Base-by-base conservation (phyloP, 37 sponge, comb jelly and placozoan species). In the Axinella damicornis region DNA sequence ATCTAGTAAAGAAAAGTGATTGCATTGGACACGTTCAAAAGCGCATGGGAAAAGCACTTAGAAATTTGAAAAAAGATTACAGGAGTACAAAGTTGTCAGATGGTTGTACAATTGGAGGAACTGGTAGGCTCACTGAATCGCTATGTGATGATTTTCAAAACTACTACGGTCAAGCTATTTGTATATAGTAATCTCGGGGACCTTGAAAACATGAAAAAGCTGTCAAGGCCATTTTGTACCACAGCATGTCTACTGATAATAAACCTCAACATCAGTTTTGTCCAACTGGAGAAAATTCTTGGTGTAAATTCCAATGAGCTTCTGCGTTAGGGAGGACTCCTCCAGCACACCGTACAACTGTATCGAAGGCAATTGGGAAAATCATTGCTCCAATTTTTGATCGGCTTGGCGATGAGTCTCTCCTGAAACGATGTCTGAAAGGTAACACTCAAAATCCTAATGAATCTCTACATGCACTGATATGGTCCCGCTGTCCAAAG, bases 11-110 rank as follows among this genome's bases (percentile, higher is more conserved):
- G 27, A 84, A 74, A 65, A 30, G 19, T 5, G 84, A 84, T 73
- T 84, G 84, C 40, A 56, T 84, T 2, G 84, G 76, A 0, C 84
- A 84, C 28, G 68, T 84, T 1, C 84, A 84, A 54, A 84, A 74
- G 24, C 54, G 57, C 30, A 74, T 84, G 67, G 84, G 84, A 53
- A 75, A 57, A 64, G 40, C 64, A 17, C 30, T 84, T 5, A 20
- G 84, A 33, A 65, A 84, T 1, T 55, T 65, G 21, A 84, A 84
- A 34, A 25, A 34, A 32, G 14, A 58, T 1, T 84, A 74, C 57
- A 41, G 65, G 11, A 67, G 67, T 15, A 0, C 15, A 53, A 84
- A 84, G 38, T 54, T 79, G 6, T 41, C 80, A 53, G 80, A 79
- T 67, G 56, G 67, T n/a, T 66, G 74, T 30, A 84, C 67, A 4